phyloP scores from a whole-genome alignment of 2,113 vertebrate genomes.

The Uria lomvia region DNA sequence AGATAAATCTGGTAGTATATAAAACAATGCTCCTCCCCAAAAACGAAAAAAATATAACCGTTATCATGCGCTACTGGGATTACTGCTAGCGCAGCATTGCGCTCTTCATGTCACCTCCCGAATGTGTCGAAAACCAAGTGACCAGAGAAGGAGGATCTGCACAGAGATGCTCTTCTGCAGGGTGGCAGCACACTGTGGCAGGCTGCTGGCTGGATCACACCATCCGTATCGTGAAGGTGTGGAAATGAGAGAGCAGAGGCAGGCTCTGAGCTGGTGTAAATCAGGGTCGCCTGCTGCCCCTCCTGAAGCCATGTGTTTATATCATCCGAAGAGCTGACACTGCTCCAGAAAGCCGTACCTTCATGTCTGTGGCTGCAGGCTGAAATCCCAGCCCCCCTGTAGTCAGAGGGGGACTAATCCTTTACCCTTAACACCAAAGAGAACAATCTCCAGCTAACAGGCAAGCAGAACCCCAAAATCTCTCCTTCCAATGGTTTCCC shows the following conservation, averaged over 20 bases:
- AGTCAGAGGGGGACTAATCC: background rate
- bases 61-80: background rate
- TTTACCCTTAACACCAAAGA: background rate
- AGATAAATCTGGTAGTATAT: background rate
- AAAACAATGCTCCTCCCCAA: background rate
- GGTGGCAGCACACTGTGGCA: rapidly evolving
- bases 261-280: background rate
- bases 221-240: rapidly evolving
- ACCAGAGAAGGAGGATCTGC: background rate
- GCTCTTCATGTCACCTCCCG: background rate
- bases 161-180: background rate
- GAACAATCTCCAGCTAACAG: background rate
- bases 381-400: background rate
- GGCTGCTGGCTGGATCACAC: background rate
- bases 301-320: background rate
- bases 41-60: background rate
- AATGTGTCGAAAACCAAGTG: background rate
- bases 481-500: background rate
- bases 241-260: background rate
- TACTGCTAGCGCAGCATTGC: background rate
- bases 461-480: background rate
- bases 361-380: background rate
- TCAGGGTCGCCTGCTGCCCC: rapidly evolving
- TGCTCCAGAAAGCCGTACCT: background rate
- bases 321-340: background rate